Base-by-base conservation (phyloP, 1,140 invertebrate species). In the Archegozetes longisetosus region DNA sequence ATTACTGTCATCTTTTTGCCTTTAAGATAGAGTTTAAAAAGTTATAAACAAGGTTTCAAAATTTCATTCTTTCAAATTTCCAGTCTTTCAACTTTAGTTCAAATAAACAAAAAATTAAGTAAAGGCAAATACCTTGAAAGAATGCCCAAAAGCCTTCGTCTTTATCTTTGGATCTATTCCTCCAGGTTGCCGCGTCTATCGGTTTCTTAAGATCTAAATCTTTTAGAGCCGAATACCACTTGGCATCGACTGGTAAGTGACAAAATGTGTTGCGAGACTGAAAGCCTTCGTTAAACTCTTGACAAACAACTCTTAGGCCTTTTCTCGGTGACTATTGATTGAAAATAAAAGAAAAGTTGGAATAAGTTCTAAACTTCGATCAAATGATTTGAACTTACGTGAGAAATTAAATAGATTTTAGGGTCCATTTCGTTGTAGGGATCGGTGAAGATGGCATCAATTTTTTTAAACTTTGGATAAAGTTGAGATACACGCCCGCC, bases 111-210 rank as follows among this genome's bases (percentile, higher is more conserved):
- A n/a, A n/a, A n/a, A n/a, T n/a, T n/a, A n/a, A n/a, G n/a, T n/a
- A n/a, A n/a, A n/a, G n/a, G n/a, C n/a, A n/a, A n/a, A 40, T 58
- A 58, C 57, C 57, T 58, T 58, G 57, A 58, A 58, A 58, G 27
- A 58, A 58, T 9, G 50, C 57, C 57, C 57, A 58, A 46, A 58
- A 58, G 25, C 57, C 57, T 23, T 47, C 57, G 47, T 58, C 57
- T 24, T 58, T 49, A 58, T 58, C 47, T 51, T 58, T 58, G 3
- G 57, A 49, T n/a, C 57, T n/a, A 51, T 58, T 58, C n/a, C 57
- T 17, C 57, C 57, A 58, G 9, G 57, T 58, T 1, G 26, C 57
- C 9, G 57, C 46, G 27, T 58, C 57, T 14, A 58, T 58, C 22
- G 57, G 57, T 40, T 22, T 20, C 17, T 49, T 27, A 1, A 49